These are phyloP conservation scores for Dastarcus helophoroides DNA, from an alignment of 2,888 invertebrate genomes.

Conservation along the genomic window DNA sequence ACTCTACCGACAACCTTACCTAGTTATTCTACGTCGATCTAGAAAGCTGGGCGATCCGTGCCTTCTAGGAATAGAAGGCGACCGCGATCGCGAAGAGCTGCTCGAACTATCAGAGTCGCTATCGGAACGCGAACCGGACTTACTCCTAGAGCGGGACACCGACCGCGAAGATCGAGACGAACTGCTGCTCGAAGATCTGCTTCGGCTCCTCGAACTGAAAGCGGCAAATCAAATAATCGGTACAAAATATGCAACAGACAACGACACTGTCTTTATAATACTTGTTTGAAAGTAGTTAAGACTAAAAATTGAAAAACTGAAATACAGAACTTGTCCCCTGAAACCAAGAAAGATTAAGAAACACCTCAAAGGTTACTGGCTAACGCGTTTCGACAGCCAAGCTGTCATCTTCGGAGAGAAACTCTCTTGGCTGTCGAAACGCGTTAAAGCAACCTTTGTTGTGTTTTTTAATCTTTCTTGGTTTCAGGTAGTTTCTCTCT, in stretches of 20 bases:
- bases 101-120: slow-evolving; percentile 47
- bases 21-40: slow-evolving; percentile 87
- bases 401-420: no score
- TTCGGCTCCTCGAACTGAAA: slow-evolving; percentile 8
- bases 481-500: no score
- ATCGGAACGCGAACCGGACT: slow-evolving; percentile 41
- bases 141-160: slow-evolving; percentile 32
- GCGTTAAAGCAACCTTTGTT: no score
- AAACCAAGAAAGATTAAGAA: no score
- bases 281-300: no score
- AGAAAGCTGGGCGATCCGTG: slow-evolving; percentile 91
- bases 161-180: slow-evolving; percentile 33
- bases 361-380: no score
- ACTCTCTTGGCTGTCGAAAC: no score
- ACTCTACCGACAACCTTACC: slow-evolving; percentile 45
- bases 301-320: slow-evolving; percentile 13
- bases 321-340: no score
- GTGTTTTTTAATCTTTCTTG: no score
- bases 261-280: not conserved
- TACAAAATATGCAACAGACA: slow-evolving; percentile 1
- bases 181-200: slow-evolving; percentile 24
- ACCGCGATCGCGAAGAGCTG: slow-evolving; percentile 52
- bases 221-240: no score
- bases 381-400: no score
- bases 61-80: slow-evolving; percentile 84